These are phyloP conservation scores for Gouania willdenowi DNA, from an alignment of 2,797 vertebrate species.

Conservation along the genomic window DNA sequence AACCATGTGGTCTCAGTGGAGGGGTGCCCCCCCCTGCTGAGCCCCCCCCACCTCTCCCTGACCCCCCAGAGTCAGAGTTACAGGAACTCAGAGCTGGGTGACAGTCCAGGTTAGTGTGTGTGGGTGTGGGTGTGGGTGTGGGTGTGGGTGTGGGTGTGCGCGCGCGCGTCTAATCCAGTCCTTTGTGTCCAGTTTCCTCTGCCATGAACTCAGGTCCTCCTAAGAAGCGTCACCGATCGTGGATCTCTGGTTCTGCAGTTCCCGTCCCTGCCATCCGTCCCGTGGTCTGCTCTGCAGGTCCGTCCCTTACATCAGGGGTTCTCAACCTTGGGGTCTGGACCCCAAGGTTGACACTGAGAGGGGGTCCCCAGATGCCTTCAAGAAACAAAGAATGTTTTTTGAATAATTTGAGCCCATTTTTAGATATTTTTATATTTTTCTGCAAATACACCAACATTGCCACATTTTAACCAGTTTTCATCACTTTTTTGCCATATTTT, in stretches of 20 bases:
- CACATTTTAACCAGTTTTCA: too few relatives aligned
- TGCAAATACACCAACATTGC: too few relatives aligned
- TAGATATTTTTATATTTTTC: too few relatives aligned
- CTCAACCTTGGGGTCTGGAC: too few relatives aligned
- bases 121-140: too few relatives aligned
- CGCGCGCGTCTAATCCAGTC: not conserved
- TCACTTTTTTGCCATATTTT: too few relatives aligned
- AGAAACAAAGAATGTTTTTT: too few relatives aligned
- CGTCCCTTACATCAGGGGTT: constrained; percentile 21
- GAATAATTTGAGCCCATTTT: too few relatives aligned
- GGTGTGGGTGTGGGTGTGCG: too few relatives aligned
- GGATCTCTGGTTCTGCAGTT: too few relatives aligned
- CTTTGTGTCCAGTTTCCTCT: constrained; percentile 64
- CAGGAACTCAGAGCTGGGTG: constrained; percentile 81
- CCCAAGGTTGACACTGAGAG: too few relatives aligned
- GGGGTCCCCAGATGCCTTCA: too few relatives aligned
- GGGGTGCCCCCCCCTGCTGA: constrained; percentile 74
- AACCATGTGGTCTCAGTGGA: constrained; percentile 77
- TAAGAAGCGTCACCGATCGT: constrained; percentile 95
- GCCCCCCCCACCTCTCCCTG: constrained; percentile 77
- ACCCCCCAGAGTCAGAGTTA: constrained; percentile 77
- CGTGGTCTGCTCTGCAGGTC: constrained; percentile 82
- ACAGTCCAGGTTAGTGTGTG: constrained; percentile 63
- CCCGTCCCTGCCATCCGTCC: constrained; percentile 85
- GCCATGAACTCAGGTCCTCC: constrained; percentile 90